Base-by-base conservation (phyloP, 2,113 vertebrate genomes). In the Cisticola juncidis region DNA sequence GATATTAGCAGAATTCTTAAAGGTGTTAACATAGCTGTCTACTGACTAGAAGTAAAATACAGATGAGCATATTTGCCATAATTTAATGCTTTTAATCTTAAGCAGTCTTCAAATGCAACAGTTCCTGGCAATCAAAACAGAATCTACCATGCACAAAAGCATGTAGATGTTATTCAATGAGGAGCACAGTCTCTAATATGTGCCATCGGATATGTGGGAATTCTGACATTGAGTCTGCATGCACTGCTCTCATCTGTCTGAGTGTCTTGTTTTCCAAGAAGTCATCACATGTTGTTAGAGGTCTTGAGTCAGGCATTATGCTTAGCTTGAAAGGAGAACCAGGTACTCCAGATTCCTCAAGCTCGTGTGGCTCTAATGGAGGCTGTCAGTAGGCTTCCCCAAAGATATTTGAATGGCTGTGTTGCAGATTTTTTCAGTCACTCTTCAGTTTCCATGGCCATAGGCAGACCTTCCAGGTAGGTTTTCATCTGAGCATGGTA, bases 261-360 rank as follows among this genome's bases (percentile, higher is more conserved):
- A 72, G 35, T 20, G 44, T 60, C 83, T 88, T 50, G 68, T 96
- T 92, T 93, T 88, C 85, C 60, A 74, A 51, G 91, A 84, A 94
- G 45, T 45, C 53, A 31, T 91, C 86, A 76, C 36, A 45, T 91
- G 73, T 54, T 85, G 68, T 88, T 79, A 68, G 11, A 6, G 65
- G 66, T 66, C 31, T 92, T 60, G 73, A 94, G 53, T 91, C 81
- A 85, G 70, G 65, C 25, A 22, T 92, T 76, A 47, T 51, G 33
- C 61, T 53, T 69, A 62, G 61, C 61, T 74, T 84, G 73, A 78
- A 87, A 69, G 20, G n/a, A 92, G 80, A 95, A 96, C 89, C 57
- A 70, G 94, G 89, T 90, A 36, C 74, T 91, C 89, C 68, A 82
- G 96, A 90, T 93, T 94, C 64, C 72, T 93, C 29, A 45, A 20